Conservation (phyloP, 2,888 invertebrate genomes). For the Netelia melanura region DNA sequence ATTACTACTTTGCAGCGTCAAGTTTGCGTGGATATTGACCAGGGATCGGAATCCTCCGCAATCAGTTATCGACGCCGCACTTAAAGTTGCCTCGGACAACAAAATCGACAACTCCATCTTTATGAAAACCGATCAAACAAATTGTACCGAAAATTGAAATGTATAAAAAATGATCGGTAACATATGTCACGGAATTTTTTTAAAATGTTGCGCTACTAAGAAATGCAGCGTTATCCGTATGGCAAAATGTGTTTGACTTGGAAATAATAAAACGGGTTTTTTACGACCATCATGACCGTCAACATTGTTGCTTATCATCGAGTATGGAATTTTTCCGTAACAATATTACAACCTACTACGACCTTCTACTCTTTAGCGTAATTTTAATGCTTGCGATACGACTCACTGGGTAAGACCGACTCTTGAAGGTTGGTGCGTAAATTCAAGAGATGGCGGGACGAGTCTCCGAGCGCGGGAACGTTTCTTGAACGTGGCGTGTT, state of each 20-base stretch:
- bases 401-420: background rate
- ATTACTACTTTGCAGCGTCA: slow-evolving; percentile 75
- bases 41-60: slow-evolving; percentile 87
- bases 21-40: slow-evolving; percentile 88
- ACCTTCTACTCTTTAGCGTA: no score
- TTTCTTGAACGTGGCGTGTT: no score
- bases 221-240: background rate
- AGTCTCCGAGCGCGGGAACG: background rate
- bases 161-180: background rate
- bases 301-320: background rate
- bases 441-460: slow-evolving; percentile 34
- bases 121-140: slow-evolving; percentile 87
- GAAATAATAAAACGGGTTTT: no score
- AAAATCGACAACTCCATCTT: slow-evolving; percentile 87
- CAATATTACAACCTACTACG: no score
- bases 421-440: background rate
- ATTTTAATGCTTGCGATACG: background rate
- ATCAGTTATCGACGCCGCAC: slow-evolving; percentile 87
- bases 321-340: no score
- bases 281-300: background rate
- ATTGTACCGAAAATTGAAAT: slow-evolving; percentile 82
- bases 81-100: slow-evolving; percentile 86
- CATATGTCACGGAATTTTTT: no score
- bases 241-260: background rate
- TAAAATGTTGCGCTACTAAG: background rate